These are phyloP conservation scores for Cynaeus angustus DNA, from an alignment of 2,888 invertebrate genomes.

Conservation along the genomic window DNA sequence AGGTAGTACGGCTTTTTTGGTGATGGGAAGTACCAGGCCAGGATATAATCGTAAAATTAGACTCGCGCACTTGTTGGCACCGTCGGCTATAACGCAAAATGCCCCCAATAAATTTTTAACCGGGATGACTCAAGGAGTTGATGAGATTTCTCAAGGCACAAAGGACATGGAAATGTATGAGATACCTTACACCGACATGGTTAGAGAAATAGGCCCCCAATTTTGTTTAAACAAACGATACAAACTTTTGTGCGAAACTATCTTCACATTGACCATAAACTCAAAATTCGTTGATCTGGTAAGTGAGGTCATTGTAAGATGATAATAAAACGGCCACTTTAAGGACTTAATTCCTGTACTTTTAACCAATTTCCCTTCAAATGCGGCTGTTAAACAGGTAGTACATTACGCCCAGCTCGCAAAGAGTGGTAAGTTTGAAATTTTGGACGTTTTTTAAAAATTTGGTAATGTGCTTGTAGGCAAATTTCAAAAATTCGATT, in stretches of 20 bases:
- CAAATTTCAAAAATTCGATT: slow-evolving; percentile 6
- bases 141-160: neutral
- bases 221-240: neutral
- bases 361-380: slow-evolving; percentile 29
- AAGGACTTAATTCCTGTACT: slow-evolving; percentile 1
- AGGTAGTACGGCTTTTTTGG: slow-evolving; percentile 82
- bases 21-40: slow-evolving; percentile 78
- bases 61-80: slow-evolving; percentile 80
- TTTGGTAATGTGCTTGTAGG: neutral
- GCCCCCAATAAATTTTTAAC: neutral
- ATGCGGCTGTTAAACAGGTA: slow-evolving; percentile 18
- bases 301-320: too few relatives aligned
- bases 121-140: neutral
- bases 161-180: neutral
- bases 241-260: too few relatives aligned
- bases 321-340: too few relatives aligned
- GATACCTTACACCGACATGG: neutral
- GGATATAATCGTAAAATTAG: slow-evolving; percentile 80
- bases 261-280: too few relatives aligned
- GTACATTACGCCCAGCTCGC: neutral
- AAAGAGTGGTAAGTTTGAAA: neutral
- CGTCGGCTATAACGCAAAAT: slow-evolving; percentile 60
- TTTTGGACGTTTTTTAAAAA: neutral
- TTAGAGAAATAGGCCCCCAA: neutral
- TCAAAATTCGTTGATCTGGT: too few relatives aligned